These are phyloP conservation scores for Proisotoma minuta DNA, from an alignment of 2,888 invertebrate genomes.

Conservation along the genomic window DNA sequence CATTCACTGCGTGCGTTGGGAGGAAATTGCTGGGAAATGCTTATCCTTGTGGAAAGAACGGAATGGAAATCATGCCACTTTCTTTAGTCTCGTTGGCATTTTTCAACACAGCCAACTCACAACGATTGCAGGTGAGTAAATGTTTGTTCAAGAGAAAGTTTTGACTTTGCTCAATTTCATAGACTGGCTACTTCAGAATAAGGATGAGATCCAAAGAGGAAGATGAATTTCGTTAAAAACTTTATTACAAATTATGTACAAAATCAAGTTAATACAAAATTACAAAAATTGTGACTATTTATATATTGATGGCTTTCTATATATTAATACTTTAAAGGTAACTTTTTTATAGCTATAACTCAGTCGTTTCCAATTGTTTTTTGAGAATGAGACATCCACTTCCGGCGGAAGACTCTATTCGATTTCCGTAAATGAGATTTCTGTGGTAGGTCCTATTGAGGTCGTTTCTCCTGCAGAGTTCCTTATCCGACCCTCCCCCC, in stretches of 20 bases:
- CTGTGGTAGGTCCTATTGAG: slow-evolving; percentile 46
- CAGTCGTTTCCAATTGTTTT: slow-evolving; percentile 48
- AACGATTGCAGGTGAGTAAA: slow-evolving; percentile 28
- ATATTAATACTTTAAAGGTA: not conserved
- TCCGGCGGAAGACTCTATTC: slow-evolving; percentile 29
- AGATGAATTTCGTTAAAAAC: not conserved
- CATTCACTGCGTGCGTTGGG: slow-evolving; percentile 21
- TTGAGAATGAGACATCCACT: slow-evolving; percentile 46
- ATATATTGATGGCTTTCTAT: not conserved
- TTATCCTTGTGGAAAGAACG: slow-evolving; percentile 33
- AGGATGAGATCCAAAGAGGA: slow-evolving; percentile 26
- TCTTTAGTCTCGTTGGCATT: slow-evolving; percentile 35
- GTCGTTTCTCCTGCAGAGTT: slow-evolving; percentile 43
- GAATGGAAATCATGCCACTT: slow-evolving; percentile 32
- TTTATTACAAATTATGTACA: not conserved
- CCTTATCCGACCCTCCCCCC: slow-evolving; percentile 22
- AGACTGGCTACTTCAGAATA: slow-evolving; percentile 30
- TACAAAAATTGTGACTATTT: not conserved
- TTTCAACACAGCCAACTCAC: slow-evolving; percentile 30
- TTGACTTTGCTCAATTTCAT: slow-evolving; percentile 1
- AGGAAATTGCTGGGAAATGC: slow-evolving; percentile 27
- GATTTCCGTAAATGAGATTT: slow-evolving; percentile 46
- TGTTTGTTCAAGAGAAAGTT: too few species aligned
- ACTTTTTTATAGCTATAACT: slow-evolving; percentile 32
- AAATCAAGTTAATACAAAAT: not conserved